Evolutionary conservation across 2,888 invertebrate genomes (phyloP).

Genomic region (Fragum sueziense): DNA sequence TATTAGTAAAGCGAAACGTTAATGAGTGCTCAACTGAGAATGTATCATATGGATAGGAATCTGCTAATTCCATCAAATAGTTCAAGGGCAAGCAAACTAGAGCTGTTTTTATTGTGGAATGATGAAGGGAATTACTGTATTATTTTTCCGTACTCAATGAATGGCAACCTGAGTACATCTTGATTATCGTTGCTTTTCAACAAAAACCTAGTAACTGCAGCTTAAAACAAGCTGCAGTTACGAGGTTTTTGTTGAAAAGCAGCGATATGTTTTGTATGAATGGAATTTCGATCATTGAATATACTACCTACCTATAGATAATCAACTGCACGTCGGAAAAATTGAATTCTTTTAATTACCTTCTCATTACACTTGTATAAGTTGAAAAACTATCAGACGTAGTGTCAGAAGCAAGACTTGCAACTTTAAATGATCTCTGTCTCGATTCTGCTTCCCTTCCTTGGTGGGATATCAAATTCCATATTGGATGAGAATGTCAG

Average conservation of each 20-base stretch:
- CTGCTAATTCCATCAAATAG: neutral
- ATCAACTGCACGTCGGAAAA: neutral
- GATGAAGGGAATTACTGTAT: neutral
- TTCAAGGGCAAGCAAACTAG: neutral
- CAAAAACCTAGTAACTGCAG: too few relatives aligned
- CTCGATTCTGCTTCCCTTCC: too few relatives aligned
- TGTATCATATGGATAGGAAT: neutral
- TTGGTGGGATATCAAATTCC: too few relatives aligned
- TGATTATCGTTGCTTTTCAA: too few relatives aligned
- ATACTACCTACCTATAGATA: neutral
- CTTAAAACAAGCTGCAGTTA: too few relatives aligned
- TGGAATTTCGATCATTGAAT: conserved; percentile 1
- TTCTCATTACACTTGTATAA: too few relatives aligned
- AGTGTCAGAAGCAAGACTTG: too few relatives aligned
- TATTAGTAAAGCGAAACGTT: too few relatives aligned
- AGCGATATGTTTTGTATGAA: neutral
- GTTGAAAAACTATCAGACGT: too few relatives aligned
- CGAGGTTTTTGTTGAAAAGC: too few relatives aligned
- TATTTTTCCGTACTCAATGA: neutral
- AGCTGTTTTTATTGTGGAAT: neutral
- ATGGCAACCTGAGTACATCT: neutral
- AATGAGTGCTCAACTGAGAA: neutral
- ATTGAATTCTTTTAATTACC: neutral
- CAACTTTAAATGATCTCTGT: too few relatives aligned
- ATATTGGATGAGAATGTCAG: too few relatives aligned